Percentiles rank a stretch among this genome's conserved stretches.
phyloP scores from a whole-genome alignment of 2,888 invertebrate genomes.

The Torymus texanus region DNA sequence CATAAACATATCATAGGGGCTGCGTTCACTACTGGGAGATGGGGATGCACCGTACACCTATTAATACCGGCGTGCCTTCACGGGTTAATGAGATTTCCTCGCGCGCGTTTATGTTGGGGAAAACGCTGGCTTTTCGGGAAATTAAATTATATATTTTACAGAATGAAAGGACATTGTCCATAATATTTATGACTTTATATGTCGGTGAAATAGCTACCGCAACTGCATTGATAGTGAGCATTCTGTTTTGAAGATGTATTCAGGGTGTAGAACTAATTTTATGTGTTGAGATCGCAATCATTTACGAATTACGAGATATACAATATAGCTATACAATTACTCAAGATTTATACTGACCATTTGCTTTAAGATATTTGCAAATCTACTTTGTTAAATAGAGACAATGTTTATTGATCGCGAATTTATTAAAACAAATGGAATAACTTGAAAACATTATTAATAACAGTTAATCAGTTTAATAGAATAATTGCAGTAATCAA shows the following conservation, averaged over 20 bases:
- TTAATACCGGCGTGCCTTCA: slow-evolving; percentile 46
- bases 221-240: background rate
- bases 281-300: background rate
- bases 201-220: too few relatives aligned
- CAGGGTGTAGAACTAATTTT: background rate
- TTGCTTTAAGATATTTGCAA: too few relatives aligned
- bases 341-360: too few relatives aligned
- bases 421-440: too few relatives aligned
- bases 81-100: slow-evolving; percentile 29
- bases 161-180: background rate
- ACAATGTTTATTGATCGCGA: too few relatives aligned
- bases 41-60: slow-evolving; percentile 25
- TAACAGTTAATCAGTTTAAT: too few relatives aligned
- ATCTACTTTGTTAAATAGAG: too few relatives aligned
- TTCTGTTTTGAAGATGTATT: background rate
- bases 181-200: slow-evolving; percentile 18
- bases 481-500: too few relatives aligned
- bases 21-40: background rate
- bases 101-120: background rate
- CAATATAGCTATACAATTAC: too few relatives aligned
- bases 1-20: slow-evolving; percentile 15
- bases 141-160: slow-evolving; percentile 8
- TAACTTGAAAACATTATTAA: too few relatives aligned
- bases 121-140: background rate
- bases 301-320: background rate